These are phyloP conservation scores for Drosophila atroscutellata DNA, from an alignment of 2,888 invertebrate species.

Conservation along the genomic window DNA sequence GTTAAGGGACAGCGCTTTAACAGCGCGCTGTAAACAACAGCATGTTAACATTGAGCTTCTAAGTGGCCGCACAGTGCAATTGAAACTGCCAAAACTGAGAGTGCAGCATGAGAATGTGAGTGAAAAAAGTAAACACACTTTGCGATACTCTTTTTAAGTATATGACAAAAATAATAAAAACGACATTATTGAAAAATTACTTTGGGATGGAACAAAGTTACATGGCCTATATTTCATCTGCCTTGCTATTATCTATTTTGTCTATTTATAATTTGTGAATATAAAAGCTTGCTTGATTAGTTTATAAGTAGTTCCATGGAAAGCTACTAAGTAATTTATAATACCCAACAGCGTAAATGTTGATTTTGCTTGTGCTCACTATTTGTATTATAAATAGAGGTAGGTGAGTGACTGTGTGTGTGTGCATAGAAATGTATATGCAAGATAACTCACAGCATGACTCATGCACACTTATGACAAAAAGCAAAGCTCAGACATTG, in stretches of 20 bases:
- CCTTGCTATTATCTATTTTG: background rate
- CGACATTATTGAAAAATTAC: background rate
- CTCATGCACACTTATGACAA: constrained; percentile 6
- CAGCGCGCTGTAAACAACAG: constrained; percentile 8
- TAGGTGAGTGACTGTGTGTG: background rate
- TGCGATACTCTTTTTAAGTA: background rate
- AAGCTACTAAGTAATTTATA: background rate
- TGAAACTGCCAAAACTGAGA: constrained; percentile 8
- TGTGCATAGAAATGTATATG: background rate
- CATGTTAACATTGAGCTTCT: background rate
- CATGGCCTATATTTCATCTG: background rate
- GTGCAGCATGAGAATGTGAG: background rate
- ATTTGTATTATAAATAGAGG: background rate
- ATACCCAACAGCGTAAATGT: constrained; percentile 28
- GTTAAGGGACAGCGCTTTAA: constrained; percentile 10
- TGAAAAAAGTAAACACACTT: background rate
- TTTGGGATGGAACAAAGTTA: background rate
- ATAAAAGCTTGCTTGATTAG: background rate
- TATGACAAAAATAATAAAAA: background rate
- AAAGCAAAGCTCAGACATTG: constrained; percentile 27
- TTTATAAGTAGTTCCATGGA: background rate
- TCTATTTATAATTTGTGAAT: background rate
- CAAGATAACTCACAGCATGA: constrained; percentile 30
- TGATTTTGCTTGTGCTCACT: constrained; percentile 22
- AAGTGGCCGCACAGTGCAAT: background rate